Base-by-base conservation (phyloP, 2,797 vertebrate species). In the Dendrocincla tyrannina region DNA sequence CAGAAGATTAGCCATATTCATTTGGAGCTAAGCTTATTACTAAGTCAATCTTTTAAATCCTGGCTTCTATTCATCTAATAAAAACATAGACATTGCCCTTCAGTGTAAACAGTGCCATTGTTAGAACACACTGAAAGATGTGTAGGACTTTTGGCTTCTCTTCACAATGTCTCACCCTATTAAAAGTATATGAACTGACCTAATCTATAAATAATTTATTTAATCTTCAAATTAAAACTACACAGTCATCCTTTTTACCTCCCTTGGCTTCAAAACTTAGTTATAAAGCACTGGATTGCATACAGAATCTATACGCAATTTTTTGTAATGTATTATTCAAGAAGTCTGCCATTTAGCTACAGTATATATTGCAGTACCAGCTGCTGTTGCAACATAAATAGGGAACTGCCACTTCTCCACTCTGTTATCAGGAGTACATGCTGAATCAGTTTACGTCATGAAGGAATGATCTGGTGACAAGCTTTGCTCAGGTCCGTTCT, bases 301-400 rank as follows among this genome's bases (percentile, higher is more conserved):
- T 42, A 39, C 42, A 84, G 77, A 85, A 87, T 58, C 50, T 79
- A 66, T 69, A 62, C 52, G 33, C 50, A 89, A 30, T 19, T 53
- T 86, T 93, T 81, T 82, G 50, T 91, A 55, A 93, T 93, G 77
- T 78, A 91, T 95, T 95, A 92, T 93, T 96, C 86, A 92, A 66
- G 69, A 93, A 75, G 67, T 88, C 80, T 94, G 62, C 58, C 35
- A 17, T 90, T 90, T 86, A 93, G 47, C 55, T 89, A 86, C 35
- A 50, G 35, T 62, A 69, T 76, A 41, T 73, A 69, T 50, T 87
- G 62, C 62, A 81, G 55, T 44, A 81, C 53, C 70, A 92, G 62
- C 67, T 95, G 80, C 55, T 67, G 39, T 84, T 81, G 70, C 55
- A 94, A 47, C 46, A 32, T 78, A 79, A 92, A 89, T 33, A 76